Evolutionary conservation across 2,113 vertebrate genomes (phyloP).

Genomic region (Lampris incognitus): DNA sequence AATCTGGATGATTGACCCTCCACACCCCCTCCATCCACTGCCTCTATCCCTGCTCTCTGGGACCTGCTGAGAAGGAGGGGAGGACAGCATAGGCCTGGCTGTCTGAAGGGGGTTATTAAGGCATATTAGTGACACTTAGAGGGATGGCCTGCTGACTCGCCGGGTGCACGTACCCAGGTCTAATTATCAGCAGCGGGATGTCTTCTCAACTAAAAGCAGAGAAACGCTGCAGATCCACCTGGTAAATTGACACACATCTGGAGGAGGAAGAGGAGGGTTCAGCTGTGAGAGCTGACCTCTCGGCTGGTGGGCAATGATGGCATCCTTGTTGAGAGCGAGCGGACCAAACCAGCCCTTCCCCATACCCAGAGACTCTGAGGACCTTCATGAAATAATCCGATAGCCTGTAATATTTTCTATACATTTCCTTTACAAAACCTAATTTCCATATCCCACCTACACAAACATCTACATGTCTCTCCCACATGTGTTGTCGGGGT

Average conservation of each 20-base stretch:
- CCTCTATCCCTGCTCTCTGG: constrained; percentile 49
- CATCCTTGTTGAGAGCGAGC: too few relatives aligned
- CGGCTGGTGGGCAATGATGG: not conserved
- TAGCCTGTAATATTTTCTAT: not conserved
- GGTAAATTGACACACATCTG: constrained; percentile 4
- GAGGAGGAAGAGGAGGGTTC: not conserved
- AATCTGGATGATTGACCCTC: constrained; percentile 74
- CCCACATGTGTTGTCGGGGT: constrained; percentile 30
- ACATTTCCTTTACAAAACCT: not conserved
- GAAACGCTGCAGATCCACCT: constrained; percentile 2
- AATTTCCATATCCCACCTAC: not conserved
- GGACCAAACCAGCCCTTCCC: not conserved
- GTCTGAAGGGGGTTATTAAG: constrained; percentile 56
- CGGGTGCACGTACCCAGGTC: constrained; percentile 1
- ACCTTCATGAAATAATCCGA: not conserved
- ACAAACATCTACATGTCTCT: constrained; percentile 8
- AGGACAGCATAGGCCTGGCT: constrained; percentile 45
- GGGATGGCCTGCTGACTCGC: constrained; percentile 37
- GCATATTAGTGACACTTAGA: constrained; percentile 48
- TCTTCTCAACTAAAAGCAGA: constrained; percentile 43
- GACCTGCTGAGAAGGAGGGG: constrained; percentile 70
- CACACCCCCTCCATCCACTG: constrained; percentile 57
- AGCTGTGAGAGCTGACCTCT: constrained; percentile 2
- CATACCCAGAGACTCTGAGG: not conserved
- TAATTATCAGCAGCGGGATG: not conserved